Conservation (phyloP, 1,140 invertebrate genomes). For the Stegodyphus dumicola region DNA sequence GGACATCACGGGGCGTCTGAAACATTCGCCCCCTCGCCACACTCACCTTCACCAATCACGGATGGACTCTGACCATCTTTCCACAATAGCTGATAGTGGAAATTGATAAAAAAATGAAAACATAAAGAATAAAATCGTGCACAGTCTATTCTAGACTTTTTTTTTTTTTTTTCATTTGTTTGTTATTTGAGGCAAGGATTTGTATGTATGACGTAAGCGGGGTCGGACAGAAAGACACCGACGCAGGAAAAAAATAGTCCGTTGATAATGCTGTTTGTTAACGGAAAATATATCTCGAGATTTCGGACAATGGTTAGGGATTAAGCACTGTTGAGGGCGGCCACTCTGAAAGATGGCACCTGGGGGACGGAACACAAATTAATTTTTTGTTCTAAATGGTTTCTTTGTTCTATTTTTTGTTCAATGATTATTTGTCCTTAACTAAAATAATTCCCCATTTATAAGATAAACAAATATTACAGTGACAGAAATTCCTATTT, state of each 20-base stretch:
- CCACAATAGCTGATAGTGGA: conserved; percentile 37
- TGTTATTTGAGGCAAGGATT: background rate
- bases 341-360: background rate
- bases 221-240: conserved; percentile 14
- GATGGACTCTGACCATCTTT: conserved; percentile 51
- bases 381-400: background rate
- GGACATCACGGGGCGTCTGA: conserved; percentile 36
- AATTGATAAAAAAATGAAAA: conserved; percentile 41
- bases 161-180: conserved; percentile 5
- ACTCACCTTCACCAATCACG: background rate
- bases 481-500: too few species aligned
- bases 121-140: background rate
- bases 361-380: background rate
- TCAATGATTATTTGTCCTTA: too few species aligned
- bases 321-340: background rate
- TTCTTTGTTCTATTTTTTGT: too few species aligned
- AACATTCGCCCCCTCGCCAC: background rate
- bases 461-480: too few species aligned
- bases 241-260: background rate
- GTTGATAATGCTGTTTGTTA: conserved; percentile 25
- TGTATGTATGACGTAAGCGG: conserved; percentile 27
- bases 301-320: conserved; percentile 14
- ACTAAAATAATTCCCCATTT: too few species aligned
- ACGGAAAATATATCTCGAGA: conserved; percentile 11
- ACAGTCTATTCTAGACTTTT: conserved; percentile 11